Evolutionary conservation across 2,797 vertebrate genomes (phyloP), one percentile per base, ranked within the genome.

Genomic region (Malurus splendens): DNA sequence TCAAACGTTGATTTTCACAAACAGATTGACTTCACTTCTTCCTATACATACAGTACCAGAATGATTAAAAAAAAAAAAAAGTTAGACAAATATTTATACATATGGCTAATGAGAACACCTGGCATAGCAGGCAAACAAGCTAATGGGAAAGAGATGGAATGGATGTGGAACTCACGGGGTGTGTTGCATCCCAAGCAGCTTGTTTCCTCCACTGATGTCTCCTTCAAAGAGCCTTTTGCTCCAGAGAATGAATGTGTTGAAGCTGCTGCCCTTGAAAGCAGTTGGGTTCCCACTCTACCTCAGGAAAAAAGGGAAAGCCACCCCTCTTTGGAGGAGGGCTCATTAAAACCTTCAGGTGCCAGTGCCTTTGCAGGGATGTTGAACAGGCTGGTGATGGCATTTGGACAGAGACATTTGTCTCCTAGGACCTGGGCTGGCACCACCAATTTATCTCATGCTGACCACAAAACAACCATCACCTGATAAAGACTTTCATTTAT

Each of bases 1-100:
- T 67, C 74, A 86, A 80, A 93, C 68, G 60, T 41, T 41, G 70
- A 65, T 93, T 91, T 94, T 92, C 66, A 57, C 65, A 45, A 66
- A 80, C 48, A 95, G 86, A 87, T 93, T 92, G 92, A 73, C 92
- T 96, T 78, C 47, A 25, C 44, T 91, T 95, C 75, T 93, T 80
- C 78, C 93, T 93, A 93, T 92, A 96, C 20, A 94, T 93, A 95
- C 83, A 94, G 82, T 81, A 96, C 89, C 90, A 96, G 90, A 94
- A 91, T 65, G 92, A 92, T 72, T 42, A 80, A 88, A 87, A 92
- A 91, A 44, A 45, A 65, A 71, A 32, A 32, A 82, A 84, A 91
- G 17, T 89, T 80, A 94, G 77, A 92, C 93, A 97, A 97, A 97
- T 97, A 97, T 97, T 96, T 96, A 96, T 95, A 96, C 86, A 89